Base-by-base conservation (phyloP, 2,113 vertebrate genomes). In the Gymnobelideus leadbeateri region DNA sequence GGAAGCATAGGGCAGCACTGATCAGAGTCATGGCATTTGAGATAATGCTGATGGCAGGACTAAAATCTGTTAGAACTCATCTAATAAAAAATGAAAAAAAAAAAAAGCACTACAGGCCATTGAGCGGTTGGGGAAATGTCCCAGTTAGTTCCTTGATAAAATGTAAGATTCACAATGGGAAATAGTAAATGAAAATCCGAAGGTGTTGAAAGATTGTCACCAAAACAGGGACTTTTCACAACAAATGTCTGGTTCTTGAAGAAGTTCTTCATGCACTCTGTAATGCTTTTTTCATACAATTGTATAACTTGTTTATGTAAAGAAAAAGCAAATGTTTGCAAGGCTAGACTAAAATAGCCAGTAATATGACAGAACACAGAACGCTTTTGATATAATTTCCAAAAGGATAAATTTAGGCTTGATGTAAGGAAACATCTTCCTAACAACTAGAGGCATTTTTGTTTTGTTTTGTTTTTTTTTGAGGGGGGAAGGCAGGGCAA, bases 1-100 rank as follows among this genome's bases (percentile, higher is more conserved):
- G 24, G 90, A 24, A 95, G 21, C 4, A 92, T 89, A 93, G 89
- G 19, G 89, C 37, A 84, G 10, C 16, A 94, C 43, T 89, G 84
- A 94, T 89, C 96, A 90, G 96, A 54, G 92, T 91, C 55, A 52
- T 49, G 95, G 50, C 14, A 8, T 61, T 93, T 96, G 37, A 92
- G 96, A 95, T 25, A 5, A 89, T 55, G n/a, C 16, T 94, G 95
- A 54, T 94, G 11, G 8, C 92, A 94, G 89, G 90, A 89, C 95
- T 94, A 92, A 89, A 91, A 89, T 84, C 57, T 92, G n/a, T 92
- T 51, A 94, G 50, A 94, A 55, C 94, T 53, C 93, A 95, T 68
- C 91, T n/a, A 94, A 93, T 91, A 92, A 96, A 77, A 77, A 96
- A 92, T 89, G 0, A 28, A 53, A 91, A 9, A n/a, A 92, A 92